Evolutionary conservation across 2,888 invertebrate species (phyloP).

Genomic region (Lycocerus yunnanus): DNA sequence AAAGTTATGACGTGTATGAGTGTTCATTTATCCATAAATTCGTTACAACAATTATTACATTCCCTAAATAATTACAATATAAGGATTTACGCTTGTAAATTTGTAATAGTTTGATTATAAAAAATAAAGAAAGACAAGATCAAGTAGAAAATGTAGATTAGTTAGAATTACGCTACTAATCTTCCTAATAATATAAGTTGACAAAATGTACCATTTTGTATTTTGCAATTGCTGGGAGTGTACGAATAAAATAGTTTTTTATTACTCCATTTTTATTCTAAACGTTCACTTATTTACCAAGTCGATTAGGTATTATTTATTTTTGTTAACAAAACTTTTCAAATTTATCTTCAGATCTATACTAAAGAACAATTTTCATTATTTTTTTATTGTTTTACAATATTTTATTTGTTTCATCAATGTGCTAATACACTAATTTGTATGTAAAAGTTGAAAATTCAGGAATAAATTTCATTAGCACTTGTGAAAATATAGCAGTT

Average conservation of each 20-base stretch:
- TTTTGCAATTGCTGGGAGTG: conserved; percentile 14
- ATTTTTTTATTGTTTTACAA: conserved; percentile 28
- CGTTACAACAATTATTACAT: not conserved
- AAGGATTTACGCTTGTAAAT: not conserved
- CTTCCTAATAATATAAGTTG: conserved; percentile 13
- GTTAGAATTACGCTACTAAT: conserved; percentile 7
- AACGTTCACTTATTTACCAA: not conserved
- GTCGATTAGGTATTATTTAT: not conserved
- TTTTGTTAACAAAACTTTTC: not conserved
- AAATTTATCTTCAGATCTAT: not conserved
- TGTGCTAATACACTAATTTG: conserved; percentile 48
- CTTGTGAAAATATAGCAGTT: conserved; percentile 43
- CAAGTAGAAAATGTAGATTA: conserved; percentile 5
- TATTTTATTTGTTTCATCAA: conserved; percentile 38
- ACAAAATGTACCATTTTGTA: conserved; percentile 22
- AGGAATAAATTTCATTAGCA: conserved; percentile 49
- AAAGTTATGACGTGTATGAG: not conserved
- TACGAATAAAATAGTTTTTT: conserved; percentile 30
- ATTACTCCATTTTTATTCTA: not conserved
- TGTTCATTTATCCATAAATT: not conserved
- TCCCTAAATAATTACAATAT: not conserved
- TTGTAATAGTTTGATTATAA: not conserved
- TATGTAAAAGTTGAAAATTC: conserved; percentile 48
- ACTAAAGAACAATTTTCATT: not conserved
- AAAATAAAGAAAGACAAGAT: not conserved